A percentile compares a stretch with the other conserved stretches of the same genome.
phyloP scores from a whole-genome alignment of 2,113 vertebrate genomes.

The Fulmarus glacialis region DNA sequence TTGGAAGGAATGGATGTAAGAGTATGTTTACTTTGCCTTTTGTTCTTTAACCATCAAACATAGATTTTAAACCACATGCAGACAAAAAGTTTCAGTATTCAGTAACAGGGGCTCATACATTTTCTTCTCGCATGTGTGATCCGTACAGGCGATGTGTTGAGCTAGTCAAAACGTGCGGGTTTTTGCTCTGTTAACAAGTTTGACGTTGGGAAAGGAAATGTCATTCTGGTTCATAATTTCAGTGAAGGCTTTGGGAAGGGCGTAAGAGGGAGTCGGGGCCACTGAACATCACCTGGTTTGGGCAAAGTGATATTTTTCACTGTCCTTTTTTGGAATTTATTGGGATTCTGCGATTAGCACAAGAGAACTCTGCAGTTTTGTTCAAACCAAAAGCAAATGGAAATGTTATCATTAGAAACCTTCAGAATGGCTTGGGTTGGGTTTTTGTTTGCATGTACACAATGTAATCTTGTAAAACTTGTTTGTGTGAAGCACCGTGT shows the following conservation, averaged over 20 bases:
- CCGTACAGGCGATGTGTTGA: background rate
- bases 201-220: background rate
- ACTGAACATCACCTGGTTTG: background rate
- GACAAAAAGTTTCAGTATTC: background rate
- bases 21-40: background rate
- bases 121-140: background rate
- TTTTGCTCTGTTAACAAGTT: background rate
- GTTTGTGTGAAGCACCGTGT: rapidly evolving
- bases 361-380: background rate
- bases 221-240: background rate
- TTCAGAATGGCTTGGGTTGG: background rate
- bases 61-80: background rate
- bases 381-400: background rate
- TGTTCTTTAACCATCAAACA: background rate
- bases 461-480: background rate
- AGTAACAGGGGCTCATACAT: rapidly evolving
- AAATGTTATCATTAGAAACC: background rate
- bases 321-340: background rate
- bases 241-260: background rate
- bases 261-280: background rate
- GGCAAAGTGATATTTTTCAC: background rate
- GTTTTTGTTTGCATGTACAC: background rate
- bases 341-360: background rate
- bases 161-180: rapidly evolving
- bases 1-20: background rate